Conservation (phyloP, 2,888 invertebrate species). For the Lasioglossum oenotherae region DNA sequence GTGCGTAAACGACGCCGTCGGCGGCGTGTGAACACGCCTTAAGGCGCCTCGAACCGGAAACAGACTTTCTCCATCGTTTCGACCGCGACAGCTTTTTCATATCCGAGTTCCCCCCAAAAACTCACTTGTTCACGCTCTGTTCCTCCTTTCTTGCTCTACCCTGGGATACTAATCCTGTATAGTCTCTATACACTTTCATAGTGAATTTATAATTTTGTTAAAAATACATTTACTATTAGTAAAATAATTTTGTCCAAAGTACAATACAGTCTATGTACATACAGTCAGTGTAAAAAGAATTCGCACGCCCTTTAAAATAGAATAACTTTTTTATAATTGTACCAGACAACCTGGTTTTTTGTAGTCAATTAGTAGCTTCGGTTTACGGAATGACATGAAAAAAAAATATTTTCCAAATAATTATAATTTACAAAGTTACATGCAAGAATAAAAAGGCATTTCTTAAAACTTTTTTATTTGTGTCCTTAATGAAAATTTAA, state of each 20-base stretch:
- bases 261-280: too few relatives aligned
- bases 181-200: neutral
- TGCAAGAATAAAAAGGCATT: too few relatives aligned
- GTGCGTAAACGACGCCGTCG: conserved; percentile 45
- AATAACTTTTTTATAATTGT: too few relatives aligned
- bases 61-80: conserved; percentile 61
- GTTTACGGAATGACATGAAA: too few relatives aligned
- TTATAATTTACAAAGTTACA: too few relatives aligned
- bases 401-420: too few relatives aligned
- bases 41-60: conserved; percentile 56
- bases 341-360: too few relatives aligned
- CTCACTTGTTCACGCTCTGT: neutral
- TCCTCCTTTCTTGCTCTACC: neutral
- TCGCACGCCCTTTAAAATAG: too few relatives aligned
- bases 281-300: too few relatives aligned
- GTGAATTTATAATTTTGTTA: neutral
- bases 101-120: conserved; percentile 2
- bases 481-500: too few relatives aligned
- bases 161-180: neutral
- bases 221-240: neutral
- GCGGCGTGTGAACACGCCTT: conserved; percentile 53
- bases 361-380: too few relatives aligned
- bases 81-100: conserved; percentile 29
- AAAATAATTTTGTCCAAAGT: neutral
- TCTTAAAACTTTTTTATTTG: too few relatives aligned